Evolutionary conservation across 2,888 invertebrate genomes (phyloP).

Genomic region (Bombylius major): DNA sequence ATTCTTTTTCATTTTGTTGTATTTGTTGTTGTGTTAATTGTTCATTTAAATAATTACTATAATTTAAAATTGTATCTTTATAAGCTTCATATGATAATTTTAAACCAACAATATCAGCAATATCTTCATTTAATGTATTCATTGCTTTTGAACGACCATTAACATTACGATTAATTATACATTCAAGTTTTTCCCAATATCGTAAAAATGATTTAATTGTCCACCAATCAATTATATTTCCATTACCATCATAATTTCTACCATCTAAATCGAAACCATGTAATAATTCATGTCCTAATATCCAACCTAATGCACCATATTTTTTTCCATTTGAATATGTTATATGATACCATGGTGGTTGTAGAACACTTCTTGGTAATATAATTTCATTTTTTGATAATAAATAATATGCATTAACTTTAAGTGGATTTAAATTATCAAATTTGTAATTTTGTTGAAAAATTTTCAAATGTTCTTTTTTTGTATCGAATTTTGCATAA

Average conservation of each 20-base stretch:
- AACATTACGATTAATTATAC: not conserved
- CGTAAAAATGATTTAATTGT: not conserved
- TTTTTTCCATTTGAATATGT: conserved; percentile 64
- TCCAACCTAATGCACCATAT: conserved; percentile 75
- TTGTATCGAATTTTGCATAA: not conserved
- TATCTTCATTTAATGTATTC: conserved; percentile 10
- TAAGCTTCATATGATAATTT: conserved; percentile 7
- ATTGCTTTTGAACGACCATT: not conserved
- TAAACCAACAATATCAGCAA: conserved; percentile 12
- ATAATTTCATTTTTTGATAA: not conserved
- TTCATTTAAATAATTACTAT: not conserved
- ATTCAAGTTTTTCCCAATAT: not conserved
- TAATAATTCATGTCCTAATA: conserved; percentile 77
- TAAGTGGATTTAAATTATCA: not conserved
- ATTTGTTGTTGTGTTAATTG: not conserved
- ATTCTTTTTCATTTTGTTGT: conserved; percentile 1
- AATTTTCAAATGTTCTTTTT: not conserved
- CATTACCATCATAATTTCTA: conserved; percentile 62
- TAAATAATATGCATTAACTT: conserved; percentile 1
- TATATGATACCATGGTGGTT: not conserved
- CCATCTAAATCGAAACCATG: conserved; percentile 75
- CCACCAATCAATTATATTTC: conserved; percentile 12
- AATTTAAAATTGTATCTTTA: not conserved
- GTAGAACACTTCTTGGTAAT: not conserved
- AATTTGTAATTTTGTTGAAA: too few species aligned